These are phyloP conservation scores for Danio jaintianensis DNA, from an alignment of 2,797 vertebrate genomes.

Conservation along the genomic window DNA sequence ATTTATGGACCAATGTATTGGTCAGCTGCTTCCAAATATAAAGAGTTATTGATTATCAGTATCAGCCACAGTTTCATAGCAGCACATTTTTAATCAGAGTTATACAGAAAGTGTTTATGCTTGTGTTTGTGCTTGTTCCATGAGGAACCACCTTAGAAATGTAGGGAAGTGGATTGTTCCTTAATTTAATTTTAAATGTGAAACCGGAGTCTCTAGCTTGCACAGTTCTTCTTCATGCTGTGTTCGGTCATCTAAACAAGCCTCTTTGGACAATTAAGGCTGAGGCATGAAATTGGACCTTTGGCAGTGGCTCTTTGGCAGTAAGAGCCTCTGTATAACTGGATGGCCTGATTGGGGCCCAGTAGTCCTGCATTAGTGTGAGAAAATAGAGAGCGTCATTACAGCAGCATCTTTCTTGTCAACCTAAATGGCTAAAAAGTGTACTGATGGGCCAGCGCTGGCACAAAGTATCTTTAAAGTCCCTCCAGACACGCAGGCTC, in stretches of 20 bases:
- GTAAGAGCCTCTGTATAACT: constrained; percentile 17
- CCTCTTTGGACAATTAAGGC: constrained; percentile 43
- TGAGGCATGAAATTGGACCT: constrained; percentile 51
- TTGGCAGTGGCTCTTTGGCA: constrained; percentile 43
- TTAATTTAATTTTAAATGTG: constrained; percentile 18
- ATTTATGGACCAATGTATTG: too few species aligned
- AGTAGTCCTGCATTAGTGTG: constrained; percentile 34
- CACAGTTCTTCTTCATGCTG: constrained; percentile 8
- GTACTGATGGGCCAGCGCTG: constrained; percentile 61
- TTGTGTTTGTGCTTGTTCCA: not conserved
- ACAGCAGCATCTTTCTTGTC: constrained; percentile 40
- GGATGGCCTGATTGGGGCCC: constrained; percentile 12
- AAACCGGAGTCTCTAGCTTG: not conserved
- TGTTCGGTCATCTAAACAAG: constrained; percentile 28
- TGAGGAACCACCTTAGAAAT: constrained; percentile 18
- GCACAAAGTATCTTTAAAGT: constrained; percentile 41
- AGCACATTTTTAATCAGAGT: too few species aligned
- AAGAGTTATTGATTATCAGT: too few species aligned
- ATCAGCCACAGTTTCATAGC: too few species aligned
- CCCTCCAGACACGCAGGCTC: constrained; percentile 52
- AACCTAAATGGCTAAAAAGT: constrained; percentile 46
- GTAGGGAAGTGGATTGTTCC: constrained; percentile 28
- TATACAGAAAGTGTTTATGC: too few species aligned
- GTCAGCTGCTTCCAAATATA: too few species aligned
- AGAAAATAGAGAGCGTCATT: constrained; percentile 40